Percentiles rank a stretch among this genome's conserved stretches.
phyloP scores from a whole-genome alignment of 2,113 vertebrate genomes.

The Serilophus lunatus region DNA sequence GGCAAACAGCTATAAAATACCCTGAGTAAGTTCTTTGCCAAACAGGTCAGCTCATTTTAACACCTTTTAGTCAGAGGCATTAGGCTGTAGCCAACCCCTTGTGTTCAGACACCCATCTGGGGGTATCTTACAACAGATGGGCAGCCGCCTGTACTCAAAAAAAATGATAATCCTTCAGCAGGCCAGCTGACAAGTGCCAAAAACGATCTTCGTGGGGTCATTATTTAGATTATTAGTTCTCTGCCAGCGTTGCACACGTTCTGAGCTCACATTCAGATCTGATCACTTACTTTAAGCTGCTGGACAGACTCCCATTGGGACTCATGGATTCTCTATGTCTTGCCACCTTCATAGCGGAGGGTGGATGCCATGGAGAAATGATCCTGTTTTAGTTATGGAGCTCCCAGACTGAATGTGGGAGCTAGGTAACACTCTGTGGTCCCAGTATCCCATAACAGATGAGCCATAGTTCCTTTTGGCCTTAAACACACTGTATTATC shows the following conservation, averaged over 20 bases:
- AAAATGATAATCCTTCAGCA: slow-evolving; percentile 21
- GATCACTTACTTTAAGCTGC: background rate
- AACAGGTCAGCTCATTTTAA: slow-evolving; percentile 9
- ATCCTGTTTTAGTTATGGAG: background rate
- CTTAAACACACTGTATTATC: background rate
- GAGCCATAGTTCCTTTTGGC: background rate
- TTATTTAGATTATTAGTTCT: background rate
- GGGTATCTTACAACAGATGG: slow-evolving; percentile 45
- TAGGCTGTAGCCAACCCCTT: background rate
- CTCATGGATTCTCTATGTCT: background rate
- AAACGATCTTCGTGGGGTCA: background rate
- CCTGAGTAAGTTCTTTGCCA: background rate
- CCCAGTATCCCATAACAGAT: background rate
- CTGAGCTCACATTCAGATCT: background rate
- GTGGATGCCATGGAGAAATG: background rate
- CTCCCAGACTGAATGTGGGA: background rate
- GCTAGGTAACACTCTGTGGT: background rate
- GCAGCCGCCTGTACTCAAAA: slow-evolving; percentile 23
- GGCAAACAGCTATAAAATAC: background rate
- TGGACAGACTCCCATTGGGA: background rate
- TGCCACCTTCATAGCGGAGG: background rate
- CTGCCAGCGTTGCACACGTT: background rate
- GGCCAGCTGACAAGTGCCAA: slow-evolving; percentile 1
- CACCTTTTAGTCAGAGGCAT: background rate
- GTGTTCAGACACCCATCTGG: slow-evolving; percentile 32